Percentiles rank a stretch among this genome's conserved stretches.
Evolutionary conservation across 2,797 vertebrate genomes (phyloP).

Genomic region (Silurus lanzhouensis): DNA sequence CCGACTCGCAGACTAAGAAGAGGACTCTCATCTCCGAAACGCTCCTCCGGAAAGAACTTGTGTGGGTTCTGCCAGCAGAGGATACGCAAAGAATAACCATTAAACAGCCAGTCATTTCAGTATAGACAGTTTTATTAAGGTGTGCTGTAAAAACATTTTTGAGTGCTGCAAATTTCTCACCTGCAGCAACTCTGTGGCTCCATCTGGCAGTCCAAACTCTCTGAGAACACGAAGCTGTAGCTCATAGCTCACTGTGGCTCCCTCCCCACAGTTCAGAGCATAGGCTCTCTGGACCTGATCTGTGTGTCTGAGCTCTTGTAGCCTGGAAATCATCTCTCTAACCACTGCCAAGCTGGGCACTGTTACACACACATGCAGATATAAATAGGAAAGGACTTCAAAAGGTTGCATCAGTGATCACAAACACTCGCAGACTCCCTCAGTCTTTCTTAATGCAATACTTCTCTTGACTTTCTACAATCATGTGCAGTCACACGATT

Average conservation of each 20-base stretch:
- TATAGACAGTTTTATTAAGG: background rate
- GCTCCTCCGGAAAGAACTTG: slow-evolving; percentile 98
- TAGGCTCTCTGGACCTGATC: slow-evolving; percentile 97
- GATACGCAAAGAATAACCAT: background rate
- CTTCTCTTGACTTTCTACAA: background rate
- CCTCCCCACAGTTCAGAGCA: slow-evolving; percentile 95
- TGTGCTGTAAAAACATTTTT: background rate
- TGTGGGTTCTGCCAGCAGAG: slow-evolving; percentile 86
- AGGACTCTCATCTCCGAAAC: slow-evolving; percentile 97
- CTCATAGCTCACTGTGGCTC: slow-evolving; percentile 94
- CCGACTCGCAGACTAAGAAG: slow-evolving; percentile 88
- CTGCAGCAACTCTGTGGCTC: slow-evolving; percentile 94
- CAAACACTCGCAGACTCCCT: background rate
- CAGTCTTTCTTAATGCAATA: background rate
- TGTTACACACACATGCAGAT: slow-evolving; percentile 59
- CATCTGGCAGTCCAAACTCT: slow-evolving; percentile 91
- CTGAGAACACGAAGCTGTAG: slow-evolving; percentile 94
- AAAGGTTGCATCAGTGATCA: slow-evolving; percentile 10
- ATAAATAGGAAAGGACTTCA: background rate
- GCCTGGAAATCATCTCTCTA: slow-evolving; percentile 90
- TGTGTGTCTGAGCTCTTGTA: slow-evolving; percentile 91
- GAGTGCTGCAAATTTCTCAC: slow-evolving; percentile 61
- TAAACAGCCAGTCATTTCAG: background rate
- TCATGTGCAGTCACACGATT: slow-evolving; percentile 13
- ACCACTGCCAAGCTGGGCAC: slow-evolving; percentile 87